Evolutionary conservation across 2,888 invertebrate genomes (phyloP).

Genomic region (Eilema griseolum): DNA sequence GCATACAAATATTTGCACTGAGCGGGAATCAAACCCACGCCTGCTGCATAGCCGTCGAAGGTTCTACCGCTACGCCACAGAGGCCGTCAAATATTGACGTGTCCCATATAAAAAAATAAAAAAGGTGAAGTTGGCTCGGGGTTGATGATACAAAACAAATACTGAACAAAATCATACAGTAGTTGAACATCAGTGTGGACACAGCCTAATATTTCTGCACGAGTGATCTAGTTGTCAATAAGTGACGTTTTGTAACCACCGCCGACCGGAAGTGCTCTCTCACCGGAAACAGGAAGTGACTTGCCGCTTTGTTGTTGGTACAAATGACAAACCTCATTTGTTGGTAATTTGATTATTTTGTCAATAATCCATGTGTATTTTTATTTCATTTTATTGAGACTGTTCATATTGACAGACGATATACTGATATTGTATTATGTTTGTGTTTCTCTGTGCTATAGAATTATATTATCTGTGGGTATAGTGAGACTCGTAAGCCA

Average conservation of each 20-base stretch:
- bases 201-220: constrained; percentile 43
- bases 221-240: constrained; percentile 33
- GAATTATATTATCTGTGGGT: too few species aligned
- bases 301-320: constrained; percentile 42
- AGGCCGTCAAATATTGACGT: too few species aligned
- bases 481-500: too few species aligned
- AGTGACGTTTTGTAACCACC: constrained; percentile 20
- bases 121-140: background rate
- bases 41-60: too few species aligned
- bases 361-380: background rate
- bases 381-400: constrained; percentile 14
- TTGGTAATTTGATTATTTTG: constrained; percentile 5
- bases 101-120: background rate
- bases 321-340: constrained; percentile 10
- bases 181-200: constrained; percentile 2
- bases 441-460: too few species aligned
- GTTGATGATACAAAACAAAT: background rate
- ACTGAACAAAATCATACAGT: too few species aligned
- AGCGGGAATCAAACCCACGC: too few species aligned
- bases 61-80: too few species aligned
- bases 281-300: constrained; percentile 52
- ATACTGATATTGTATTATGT: too few species aligned
- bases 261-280: constrained; percentile 36
- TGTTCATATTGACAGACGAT: too few species aligned
- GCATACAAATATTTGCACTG: too few species aligned